Conservation (phyloP, 2,113 vertebrate species). For the Neopipo cinnamomea region DNA sequence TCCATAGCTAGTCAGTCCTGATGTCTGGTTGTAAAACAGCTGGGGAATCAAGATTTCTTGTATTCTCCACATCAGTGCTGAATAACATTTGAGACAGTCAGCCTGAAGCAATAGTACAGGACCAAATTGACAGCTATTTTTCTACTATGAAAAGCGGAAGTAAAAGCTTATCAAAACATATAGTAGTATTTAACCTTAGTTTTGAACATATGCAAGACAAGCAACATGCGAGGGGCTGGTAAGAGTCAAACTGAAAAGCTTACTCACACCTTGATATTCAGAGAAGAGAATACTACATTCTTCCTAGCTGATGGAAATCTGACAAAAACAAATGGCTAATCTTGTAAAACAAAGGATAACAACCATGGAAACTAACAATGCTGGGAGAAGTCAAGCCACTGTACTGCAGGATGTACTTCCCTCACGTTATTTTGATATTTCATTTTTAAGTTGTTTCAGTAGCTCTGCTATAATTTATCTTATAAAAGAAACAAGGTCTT, state of each 20-base stretch:
- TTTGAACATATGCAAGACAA: not conserved
- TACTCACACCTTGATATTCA: not conserved
- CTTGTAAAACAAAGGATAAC: not conserved
- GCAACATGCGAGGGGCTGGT: not conserved
- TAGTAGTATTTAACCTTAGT: not conserved
- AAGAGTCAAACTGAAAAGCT: not conserved
- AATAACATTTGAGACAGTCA: not conserved
- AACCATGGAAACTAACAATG: not conserved
- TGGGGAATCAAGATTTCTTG: not conserved
- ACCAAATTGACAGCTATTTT: not conserved
- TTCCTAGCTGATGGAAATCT: not conserved
- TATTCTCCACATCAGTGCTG: not conserved
- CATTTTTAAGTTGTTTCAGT: not conserved
- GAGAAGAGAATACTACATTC: not conserved
- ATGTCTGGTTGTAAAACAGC: not conserved
- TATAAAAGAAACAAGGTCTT: not conserved
- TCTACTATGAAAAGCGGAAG: not conserved
- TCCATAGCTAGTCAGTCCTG: not conserved
- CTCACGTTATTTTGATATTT: not conserved
- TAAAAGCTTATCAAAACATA: not conserved
- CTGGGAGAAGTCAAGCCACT: not conserved
- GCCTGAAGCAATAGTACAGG: not conserved
- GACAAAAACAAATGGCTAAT: not conserved
- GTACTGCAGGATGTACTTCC: not conserved
- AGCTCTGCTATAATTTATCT: not conserved